Evolutionary conservation across 2,888 invertebrate genomes (phyloP).

Genomic region (Peribatodes rhomboidaria): DNA sequence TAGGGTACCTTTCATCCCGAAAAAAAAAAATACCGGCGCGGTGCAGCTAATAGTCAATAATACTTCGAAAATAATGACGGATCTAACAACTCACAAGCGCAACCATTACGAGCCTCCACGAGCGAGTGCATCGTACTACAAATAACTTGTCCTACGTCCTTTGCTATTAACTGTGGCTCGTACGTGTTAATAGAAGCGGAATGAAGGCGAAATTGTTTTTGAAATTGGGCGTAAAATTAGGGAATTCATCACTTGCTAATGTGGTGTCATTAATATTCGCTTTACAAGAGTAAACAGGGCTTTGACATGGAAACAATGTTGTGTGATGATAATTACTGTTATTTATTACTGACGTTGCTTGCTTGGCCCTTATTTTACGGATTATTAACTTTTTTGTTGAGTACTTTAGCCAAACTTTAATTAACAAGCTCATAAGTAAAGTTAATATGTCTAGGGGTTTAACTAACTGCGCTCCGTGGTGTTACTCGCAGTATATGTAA

Average conservation of each 20-base stretch:
- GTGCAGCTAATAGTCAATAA: too few species aligned
- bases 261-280: conserved; percentile 25
- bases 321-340: conserved; percentile 7
- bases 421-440: too few species aligned
- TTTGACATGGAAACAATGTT: conserved; percentile 21
- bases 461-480: too few species aligned
- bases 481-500: too few species aligned
- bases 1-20: too few species aligned
- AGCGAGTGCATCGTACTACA: not conserved
- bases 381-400: not conserved
- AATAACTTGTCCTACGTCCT: not conserved
- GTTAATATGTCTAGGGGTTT: too few species aligned
- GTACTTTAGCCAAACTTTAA: not conserved
- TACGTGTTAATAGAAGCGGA: conserved; percentile 31
- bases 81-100: too few species aligned
- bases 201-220: conserved; percentile 38
- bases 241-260: conserved; percentile 34
- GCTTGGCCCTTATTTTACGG: not conserved
- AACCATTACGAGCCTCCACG: too few species aligned
- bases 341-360: not conserved
- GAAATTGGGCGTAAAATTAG: conserved; percentile 34
- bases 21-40: too few species aligned
- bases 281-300: conserved; percentile 19
- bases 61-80: too few species aligned
- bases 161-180: conserved; percentile 21